These are phyloP conservation scores for Eristalis arbustorum DNA, from an alignment of 2,888 invertebrate genomes.

Conservation along the genomic window DNA sequence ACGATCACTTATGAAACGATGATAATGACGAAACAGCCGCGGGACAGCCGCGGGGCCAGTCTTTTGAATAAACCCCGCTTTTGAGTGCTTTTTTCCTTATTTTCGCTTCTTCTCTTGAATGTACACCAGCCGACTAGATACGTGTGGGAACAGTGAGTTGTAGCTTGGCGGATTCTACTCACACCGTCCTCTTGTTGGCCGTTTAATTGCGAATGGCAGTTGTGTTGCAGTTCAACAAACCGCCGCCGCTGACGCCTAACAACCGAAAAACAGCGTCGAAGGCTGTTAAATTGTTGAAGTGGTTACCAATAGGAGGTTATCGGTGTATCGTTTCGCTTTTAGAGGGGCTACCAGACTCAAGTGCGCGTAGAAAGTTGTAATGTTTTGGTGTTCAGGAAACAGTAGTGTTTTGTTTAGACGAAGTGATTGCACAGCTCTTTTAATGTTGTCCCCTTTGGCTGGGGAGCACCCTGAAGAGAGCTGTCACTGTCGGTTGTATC, in stretches of 20 bases:
- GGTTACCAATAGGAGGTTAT: background rate
- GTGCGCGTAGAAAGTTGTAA: background rate
- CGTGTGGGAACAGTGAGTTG: slow-evolving; percentile 21
- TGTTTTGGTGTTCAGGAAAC: background rate
- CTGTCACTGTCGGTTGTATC: no score
- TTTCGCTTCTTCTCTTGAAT: background rate
- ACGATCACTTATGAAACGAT: slow-evolving; percentile 30
- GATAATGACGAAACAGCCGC: slow-evolving; percentile 27
- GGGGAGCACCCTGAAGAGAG: no score
- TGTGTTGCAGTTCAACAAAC: background rate
- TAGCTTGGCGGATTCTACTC: background rate
- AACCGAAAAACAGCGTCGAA: background rate
- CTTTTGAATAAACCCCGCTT: slow-evolving; percentile 29
- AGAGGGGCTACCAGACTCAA: background rate
- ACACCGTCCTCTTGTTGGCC: background rate
- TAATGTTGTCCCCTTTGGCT: no score
- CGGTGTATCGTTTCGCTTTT: background rate
- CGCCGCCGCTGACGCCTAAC: background rate
- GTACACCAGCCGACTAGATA: background rate
- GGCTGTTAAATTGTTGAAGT: background rate
- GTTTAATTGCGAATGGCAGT: background rate
- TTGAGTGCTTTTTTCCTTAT: background rate
- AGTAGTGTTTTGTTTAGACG: no score
- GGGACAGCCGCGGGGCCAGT: slow-evolving; percentile 22
- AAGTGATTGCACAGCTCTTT: no score